Evolutionary conservation across 2,888 invertebrate genomes (phyloP), one percentile per base, ranked within the genome.

Genomic region (Pherbina coryleti): DNA sequence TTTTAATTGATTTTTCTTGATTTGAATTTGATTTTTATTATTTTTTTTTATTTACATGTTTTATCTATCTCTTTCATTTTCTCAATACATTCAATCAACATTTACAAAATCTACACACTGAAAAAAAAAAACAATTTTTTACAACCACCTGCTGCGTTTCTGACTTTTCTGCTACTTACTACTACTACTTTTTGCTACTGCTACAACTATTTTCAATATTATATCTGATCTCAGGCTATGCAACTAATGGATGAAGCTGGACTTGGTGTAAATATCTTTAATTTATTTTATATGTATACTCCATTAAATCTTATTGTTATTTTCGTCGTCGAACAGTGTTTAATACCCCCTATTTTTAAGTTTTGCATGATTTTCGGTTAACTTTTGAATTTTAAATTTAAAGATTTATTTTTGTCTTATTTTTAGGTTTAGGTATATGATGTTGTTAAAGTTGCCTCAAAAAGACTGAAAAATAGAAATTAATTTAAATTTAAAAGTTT

Each of bases 221-320:
- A 73, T 66, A 76, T 79, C 72, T 66, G 82, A 77, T 75, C 91
- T 91, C 93, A 96, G 96, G 95, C 95, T 91, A 95, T 96, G 95
- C 96, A 95, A 93, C 94, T 95, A 90, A 95, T 96, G 96, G 95
- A 95, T 92, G 94, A 95, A 92, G 93, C 94, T 91, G 95, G 95
- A 93, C 93, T 93, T 91, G 94, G 94, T 93, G 95, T 95, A 95
- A 95, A 94, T 95, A 95, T 94, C 87, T 89, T 86, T 87, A 86
- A 81, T 51, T 81, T 79, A 66, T 78, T 67, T 66, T 34, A n/a
- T 31, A 66, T 66, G 25, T 19, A 25, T 25, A 22, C 3, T 8
- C 25, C 7, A 19, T 19, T 55, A 17, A 5, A 22, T 22, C 55
- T 55, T 5, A 55, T 22, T 55, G 22, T 55, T 31, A 17, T 73